These are phyloP conservation scores for Cryptophagus acutangulus DNA, from an alignment of 2,888 invertebrate genomes.

Conservation along the genomic window DNA sequence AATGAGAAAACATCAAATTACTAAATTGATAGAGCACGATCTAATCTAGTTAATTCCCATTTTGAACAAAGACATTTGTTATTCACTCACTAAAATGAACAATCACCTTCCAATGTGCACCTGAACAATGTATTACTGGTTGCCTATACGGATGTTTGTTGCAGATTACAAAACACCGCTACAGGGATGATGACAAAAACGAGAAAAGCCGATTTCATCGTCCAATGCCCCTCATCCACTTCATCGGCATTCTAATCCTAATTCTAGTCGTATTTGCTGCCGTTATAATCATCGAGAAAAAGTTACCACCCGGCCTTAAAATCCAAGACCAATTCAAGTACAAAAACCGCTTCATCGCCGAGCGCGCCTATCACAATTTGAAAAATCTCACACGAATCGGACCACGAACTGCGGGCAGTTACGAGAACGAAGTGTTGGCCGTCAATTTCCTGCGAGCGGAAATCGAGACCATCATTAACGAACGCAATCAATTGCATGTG, in stretches of 20 bases:
- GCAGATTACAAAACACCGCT: not conserved
- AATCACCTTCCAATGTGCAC: not conserved
- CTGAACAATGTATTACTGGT: too few species aligned
- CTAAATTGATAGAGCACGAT: too few species aligned
- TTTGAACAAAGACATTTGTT: too few species aligned
- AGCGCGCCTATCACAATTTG: slow-evolving; percentile 62
- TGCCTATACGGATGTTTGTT: too few species aligned
- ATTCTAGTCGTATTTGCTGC: slow-evolving; percentile 52
- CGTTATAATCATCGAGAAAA: slow-evolving; percentile 55
- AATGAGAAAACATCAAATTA: too few species aligned
- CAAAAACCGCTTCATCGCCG: slow-evolving; percentile 55
- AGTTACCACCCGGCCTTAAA: slow-evolving; percentile 55
- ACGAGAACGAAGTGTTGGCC: slow-evolving; percentile 60
- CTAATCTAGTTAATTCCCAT: too few species aligned
- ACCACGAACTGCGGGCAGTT: slow-evolving; percentile 61
- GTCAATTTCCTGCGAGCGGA: slow-evolving; percentile 49
- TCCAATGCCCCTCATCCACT: slow-evolving; percentile 50
- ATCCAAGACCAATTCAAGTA: slow-evolving; percentile 43
- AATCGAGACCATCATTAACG: slow-evolving; percentile 47
- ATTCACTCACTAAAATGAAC: too few species aligned
- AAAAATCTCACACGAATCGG: slow-evolving; percentile 59
- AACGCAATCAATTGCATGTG: slow-evolving; percentile 49
- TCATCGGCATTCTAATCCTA: slow-evolving; percentile 52
- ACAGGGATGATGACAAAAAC: slow-evolving; percentile 17
- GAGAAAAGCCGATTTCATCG: slow-evolving; percentile 34